Conservation (phyloP, 2,797 vertebrate genomes). For the Clarias laeviceps region DNA sequence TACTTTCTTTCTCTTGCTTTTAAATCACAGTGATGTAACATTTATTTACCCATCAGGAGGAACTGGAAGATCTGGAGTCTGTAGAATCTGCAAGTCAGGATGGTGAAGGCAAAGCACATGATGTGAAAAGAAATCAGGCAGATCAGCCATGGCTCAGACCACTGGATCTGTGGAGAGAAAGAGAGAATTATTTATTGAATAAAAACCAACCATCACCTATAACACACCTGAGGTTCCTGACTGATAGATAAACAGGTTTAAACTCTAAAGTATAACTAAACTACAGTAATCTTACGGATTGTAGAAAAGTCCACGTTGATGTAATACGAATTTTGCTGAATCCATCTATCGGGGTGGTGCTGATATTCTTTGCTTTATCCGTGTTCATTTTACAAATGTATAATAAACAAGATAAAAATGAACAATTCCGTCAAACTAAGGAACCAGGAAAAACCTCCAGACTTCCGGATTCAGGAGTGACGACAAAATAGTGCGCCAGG, state of each 20-base stretch:
- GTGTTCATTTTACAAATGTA: conserved; percentile 64
- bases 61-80: conserved; percentile 87
- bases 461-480: conserved; percentile 14
- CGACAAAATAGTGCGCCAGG: background rate
- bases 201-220: background rate
- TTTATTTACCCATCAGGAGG: conserved; percentile 81
- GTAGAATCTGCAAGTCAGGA: conserved; percentile 80
- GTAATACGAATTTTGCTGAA: conserved; percentile 78
- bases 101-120: conserved; percentile 81
- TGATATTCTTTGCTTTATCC: conserved; percentile 68
- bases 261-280: no score
- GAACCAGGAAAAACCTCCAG: background rate
- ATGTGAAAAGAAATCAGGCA: conserved; percentile 82
- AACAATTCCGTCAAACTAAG: background rate
- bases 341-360: conserved; percentile 71
- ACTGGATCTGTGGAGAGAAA: conserved; percentile 77
- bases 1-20: background rate
- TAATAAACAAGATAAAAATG: background rate
- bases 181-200: background rate
- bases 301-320: conserved; percentile 78
- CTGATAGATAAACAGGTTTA: background rate
- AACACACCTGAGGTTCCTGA: background rate
- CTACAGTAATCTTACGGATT: conserved; percentile 71
- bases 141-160: conserved; percentile 91
- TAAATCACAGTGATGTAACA: conserved; percentile 52